Evolutionary conservation across 2,113 vertebrate genomes (phyloP), one percentile per base, ranked within the genome.

Genomic region (Peromyscus polionotus): DNA sequence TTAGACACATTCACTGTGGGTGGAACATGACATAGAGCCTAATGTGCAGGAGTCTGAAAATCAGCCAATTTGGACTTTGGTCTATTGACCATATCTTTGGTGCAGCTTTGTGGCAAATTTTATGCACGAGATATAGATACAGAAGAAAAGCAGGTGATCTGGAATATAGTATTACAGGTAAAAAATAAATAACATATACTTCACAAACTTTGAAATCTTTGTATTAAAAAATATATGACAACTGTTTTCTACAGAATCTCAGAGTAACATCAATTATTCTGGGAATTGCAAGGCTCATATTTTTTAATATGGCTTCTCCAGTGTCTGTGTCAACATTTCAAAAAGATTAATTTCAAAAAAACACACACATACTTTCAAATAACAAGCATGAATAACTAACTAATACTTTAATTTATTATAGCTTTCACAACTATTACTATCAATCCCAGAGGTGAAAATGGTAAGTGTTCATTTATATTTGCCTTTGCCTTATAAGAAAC

Each of bases 391-490:
- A 24, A 63, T 17, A 65, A 86, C n/a, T 42, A 42, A 42, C 42
- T n/a, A 26, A 28, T 36, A 51, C 20, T 36, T 48, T 90, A 16
- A 36, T 95, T 77, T 92, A 45, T 90, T 95, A 63, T 65, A 96
- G 93, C 2, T 84, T 13, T 65, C 16, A 42, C 4, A 14, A 33
- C 7, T 86, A 42, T 68, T 86, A 11, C 36, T 36, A 39, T 22
- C 9, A 13, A 76, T 48, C 11, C 68, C 5, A 57, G 10, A 57
- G 61, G 76, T 13, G 16, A 70, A 80, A n/a, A 13, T 8, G 85
- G 93, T 81, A 94, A 81, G 93, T 83, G 75, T 80, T 31, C 42
- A n/a, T 88, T n/a, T 68, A 51, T 54, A 22, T 1, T 54, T 26
- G 61, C 28, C 28, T 48, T 86, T 33, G 45, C 17, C 54, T 48